Evolutionary conservation across 2,888 invertebrate species (phyloP), one percentile per base, ranked within the genome.

Genomic region (Brachyopa scutellaris): DNA sequence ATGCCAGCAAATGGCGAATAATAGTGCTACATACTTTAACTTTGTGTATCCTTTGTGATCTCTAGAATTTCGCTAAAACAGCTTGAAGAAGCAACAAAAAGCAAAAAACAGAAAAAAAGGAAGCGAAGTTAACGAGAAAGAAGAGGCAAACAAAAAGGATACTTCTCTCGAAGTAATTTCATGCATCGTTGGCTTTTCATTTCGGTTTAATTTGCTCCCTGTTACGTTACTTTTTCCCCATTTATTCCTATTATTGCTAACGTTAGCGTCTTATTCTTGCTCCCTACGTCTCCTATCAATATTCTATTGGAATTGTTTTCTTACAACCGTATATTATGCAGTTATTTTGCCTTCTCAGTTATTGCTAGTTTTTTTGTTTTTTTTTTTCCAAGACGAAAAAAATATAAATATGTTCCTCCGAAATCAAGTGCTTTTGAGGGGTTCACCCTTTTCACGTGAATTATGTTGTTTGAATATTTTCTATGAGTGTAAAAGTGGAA

Each of bases 161-260:
- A 61, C 72, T 77, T 82, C 61, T 72, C 66, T 57, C 47, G 69
- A 87, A 88, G 87, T 88, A 88, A 88, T 88, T 88, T 88, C 87
- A 88, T 88, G 87, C 87, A 88, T 88, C 87, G 87, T 87, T 88
- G 87, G 86, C 85, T 88, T 88, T 88, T 88, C 87, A 88, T 88
- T 88, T 86, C 88, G 85, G 86, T 85, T 88, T 88, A 88, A 88
- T 88, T 88, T 88, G 88, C 87, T 86, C 86, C 86, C 84, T 87
- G 84, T 76, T 84, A 82, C 72, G 40, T 70, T 67, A 8, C 13
- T 45, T 47, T 26, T 38, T 33, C 2, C 51, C 13, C 7, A 3
- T 42, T 45, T 33, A 21, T 23, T 55, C 19, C 33, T 38, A 19
- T 45, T 69, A 61, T 67, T 61, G 73, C 80, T 80, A 13, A 47